Conservation (phyloP, 2,113 vertebrate species). For the Festucalex cinctus region DNA sequence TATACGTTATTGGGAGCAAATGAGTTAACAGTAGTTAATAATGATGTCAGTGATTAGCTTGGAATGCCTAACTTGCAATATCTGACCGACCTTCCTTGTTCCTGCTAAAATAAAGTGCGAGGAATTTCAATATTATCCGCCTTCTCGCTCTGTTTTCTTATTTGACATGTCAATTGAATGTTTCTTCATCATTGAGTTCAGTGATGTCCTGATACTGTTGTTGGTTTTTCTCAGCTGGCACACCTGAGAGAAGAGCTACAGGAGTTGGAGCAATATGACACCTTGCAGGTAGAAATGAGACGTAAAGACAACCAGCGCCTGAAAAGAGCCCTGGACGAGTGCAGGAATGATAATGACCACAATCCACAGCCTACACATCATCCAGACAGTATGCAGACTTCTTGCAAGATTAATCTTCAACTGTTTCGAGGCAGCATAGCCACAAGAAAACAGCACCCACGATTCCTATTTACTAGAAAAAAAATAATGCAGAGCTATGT, state of each 20-base stretch:
- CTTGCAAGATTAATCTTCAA: not conserved
- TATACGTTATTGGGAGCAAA: too few relatives aligned
- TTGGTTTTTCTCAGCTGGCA: conserved; percentile 46
- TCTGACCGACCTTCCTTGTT: not conserved
- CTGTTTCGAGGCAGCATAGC: not conserved
- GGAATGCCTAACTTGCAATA: not conserved
- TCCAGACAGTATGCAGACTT: conserved; percentile 30
- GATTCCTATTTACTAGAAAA: not conserved
- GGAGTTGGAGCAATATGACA: conserved; percentile 61
- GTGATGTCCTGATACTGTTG: not conserved
- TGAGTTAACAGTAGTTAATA: not conserved
- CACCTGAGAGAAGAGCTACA: conserved; percentile 44
- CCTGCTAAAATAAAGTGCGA: not conserved
- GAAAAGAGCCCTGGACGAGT: conserved; percentile 55
- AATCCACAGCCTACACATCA: conserved; percentile 20
- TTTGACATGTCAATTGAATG: too few relatives aligned
- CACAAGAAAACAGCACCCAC: not conserved
- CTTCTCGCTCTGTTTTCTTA: not conserved
- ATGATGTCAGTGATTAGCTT: not conserved
- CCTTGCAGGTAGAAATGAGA: conserved; percentile 49
- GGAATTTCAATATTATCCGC: too few relatives aligned
- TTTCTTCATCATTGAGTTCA: not conserved
- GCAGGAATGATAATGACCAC: conserved; percentile 26
- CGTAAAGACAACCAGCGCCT: conserved; percentile 55
- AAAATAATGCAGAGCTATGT: not conserved